Evolutionary conservation across 1,140 invertebrate genomes (phyloP).

Genomic region (Drosophila repletoides): DNA sequence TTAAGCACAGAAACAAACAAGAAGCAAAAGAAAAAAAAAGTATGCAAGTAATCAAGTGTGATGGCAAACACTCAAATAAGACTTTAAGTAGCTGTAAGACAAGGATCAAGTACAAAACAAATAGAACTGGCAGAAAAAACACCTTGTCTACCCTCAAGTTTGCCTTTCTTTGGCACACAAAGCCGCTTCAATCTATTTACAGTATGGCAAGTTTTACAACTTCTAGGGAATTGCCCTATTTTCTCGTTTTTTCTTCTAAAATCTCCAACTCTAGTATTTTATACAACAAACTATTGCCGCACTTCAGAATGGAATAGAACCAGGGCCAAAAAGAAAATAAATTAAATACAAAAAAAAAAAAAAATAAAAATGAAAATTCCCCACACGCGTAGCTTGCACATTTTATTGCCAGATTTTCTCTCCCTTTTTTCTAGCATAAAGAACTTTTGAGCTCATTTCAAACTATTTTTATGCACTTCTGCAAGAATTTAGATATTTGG

Average conservation of each 20-base stretch:
- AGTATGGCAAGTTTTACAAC: too few relatives aligned
- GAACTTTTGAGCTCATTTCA: constrained; percentile 14
- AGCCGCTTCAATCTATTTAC: not conserved
- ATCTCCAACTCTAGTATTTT: not conserved
- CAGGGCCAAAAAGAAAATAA: not conserved
- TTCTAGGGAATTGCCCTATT: too few relatives aligned
- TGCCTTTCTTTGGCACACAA: too few relatives aligned
- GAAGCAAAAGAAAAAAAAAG: not conserved
- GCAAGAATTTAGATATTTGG: not conserved
- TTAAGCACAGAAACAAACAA: not conserved
- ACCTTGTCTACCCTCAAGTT: too few relatives aligned
- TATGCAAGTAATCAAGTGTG: not conserved
- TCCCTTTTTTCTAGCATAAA: not conserved
- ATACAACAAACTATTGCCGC: constrained; percentile 10
- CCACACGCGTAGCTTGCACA: constrained; percentile 11
- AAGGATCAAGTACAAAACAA: constrained; percentile 1
- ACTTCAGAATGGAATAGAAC: not conserved
- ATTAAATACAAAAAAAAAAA: not conserved
- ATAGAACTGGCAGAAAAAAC: not conserved
- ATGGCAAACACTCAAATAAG: not conserved
- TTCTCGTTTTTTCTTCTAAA: not conserved
- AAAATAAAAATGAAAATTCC: constrained; percentile 12
- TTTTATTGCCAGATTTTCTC: constrained; percentile 16
- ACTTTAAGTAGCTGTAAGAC: constrained; percentile 3
- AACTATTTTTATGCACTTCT: constrained; percentile 16